Conservation (phyloP, 2,888 invertebrate genomes). For the Prenolepis imparis region DNA sequence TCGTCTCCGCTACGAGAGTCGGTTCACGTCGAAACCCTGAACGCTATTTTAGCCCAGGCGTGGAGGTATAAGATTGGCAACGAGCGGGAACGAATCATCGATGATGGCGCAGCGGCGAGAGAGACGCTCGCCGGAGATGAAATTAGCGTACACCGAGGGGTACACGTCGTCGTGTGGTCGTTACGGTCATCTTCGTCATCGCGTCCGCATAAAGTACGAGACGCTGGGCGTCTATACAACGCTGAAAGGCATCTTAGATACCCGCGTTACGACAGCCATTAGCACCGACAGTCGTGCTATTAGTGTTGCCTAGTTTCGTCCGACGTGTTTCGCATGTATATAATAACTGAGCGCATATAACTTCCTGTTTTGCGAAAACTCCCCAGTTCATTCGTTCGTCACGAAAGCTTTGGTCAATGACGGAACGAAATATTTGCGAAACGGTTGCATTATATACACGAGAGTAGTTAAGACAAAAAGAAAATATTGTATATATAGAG, state of each 20-base stretch:
- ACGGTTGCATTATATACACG: neutral
- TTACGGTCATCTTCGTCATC: constrained; percentile 6
- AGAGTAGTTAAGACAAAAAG: neutral
- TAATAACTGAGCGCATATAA: neutral
- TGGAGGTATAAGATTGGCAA: constrained; percentile 60
- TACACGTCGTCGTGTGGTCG: constrained; percentile 39
- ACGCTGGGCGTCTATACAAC: constrained; percentile 28
- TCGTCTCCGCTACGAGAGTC: constrained; percentile 16
- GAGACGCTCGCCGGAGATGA: constrained; percentile 51
- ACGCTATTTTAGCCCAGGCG: constrained; percentile 56
- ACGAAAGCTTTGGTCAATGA: neutral
- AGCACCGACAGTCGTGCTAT: constrained; percentile 60
- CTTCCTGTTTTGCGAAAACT: constrained; percentile 46
- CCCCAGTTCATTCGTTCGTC: constrained; percentile 8
- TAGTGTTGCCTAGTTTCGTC: constrained; percentile 50
- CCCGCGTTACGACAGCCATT: constrained; percentile 64
- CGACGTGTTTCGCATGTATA: constrained; percentile 17
- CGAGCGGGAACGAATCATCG: constrained; percentile 65
- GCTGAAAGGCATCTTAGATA: constrained; percentile 66
- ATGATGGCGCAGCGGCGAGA: constrained; percentile 61
- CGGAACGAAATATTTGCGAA: constrained; percentile 9
- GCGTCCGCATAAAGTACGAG: constrained; percentile 39
- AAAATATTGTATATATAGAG: neutral
- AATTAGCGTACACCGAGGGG: constrained; percentile 60
- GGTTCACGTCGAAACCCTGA: constrained; percentile 53